Percentiles rank a stretch among this genome's conserved stretches.
Conservation (phyloP, 2,888 invertebrate genomes). For the Sinelater perroti region DNA sequence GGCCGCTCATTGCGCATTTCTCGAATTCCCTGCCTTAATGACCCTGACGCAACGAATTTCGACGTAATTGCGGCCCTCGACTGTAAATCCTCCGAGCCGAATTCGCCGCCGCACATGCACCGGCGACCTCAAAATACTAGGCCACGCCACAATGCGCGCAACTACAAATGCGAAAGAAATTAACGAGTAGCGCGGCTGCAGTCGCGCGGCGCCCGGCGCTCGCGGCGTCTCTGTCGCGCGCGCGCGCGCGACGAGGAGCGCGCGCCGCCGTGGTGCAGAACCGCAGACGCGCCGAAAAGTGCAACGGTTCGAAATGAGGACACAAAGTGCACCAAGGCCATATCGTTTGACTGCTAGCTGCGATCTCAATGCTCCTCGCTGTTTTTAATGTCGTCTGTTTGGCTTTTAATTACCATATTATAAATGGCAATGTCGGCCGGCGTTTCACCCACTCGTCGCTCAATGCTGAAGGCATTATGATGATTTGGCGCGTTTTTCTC, state of each 20-base stretch:
- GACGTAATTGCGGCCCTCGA: too few relatives aligned
- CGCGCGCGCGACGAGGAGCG: slow-evolving; percentile 14
- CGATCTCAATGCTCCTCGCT: slow-evolving; percentile 29
- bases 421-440: slow-evolving; percentile 24
- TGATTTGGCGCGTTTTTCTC: too few relatives aligned
- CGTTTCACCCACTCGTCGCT: slow-evolving; percentile 1
- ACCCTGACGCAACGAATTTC: too few relatives aligned
- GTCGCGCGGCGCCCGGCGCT: too few relatives aligned
- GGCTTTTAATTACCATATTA: slow-evolving; percentile 24
- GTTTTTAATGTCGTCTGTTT: slow-evolving; percentile 23
- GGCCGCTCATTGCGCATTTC: too few relatives aligned
- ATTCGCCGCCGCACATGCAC: slow-evolving; percentile 48
- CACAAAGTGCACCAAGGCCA: slow-evolving; percentile 60
- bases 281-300: slow-evolving; percentile 51
- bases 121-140: slow-evolving; percentile 48
- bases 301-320: slow-evolving; percentile 60
- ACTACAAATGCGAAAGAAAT: slow-evolving; percentile 46
- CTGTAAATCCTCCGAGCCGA: too few relatives aligned
- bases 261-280: slow-evolving; percentile 31
- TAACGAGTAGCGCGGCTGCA: slow-evolving; percentile 44
- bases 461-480: slow-evolving; percentile 10
- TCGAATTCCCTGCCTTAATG: too few relatives aligned
- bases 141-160: slow-evolving; percentile 44
- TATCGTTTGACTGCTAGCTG: slow-evolving; percentile 49
- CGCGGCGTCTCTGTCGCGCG: slow-evolving; percentile 18